Base-by-base conservation (phyloP, 1,140 invertebrate genomes). In the Aphaenogaster floridana region DNA sequence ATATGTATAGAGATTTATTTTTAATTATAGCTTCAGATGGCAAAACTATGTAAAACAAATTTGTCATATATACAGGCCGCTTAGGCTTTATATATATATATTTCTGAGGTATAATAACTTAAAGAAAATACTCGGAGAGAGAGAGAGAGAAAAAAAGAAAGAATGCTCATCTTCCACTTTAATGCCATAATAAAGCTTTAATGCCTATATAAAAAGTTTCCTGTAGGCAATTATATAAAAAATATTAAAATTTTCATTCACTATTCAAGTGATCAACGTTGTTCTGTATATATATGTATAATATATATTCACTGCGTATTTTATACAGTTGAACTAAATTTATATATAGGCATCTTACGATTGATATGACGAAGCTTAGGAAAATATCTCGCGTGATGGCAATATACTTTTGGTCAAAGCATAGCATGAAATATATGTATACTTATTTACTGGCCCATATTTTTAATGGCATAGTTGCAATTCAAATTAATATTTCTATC, bases 391-490 rank as follows among this genome's bases (percentile, higher is more conserved):
- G 13, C 11, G 7, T 81, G 28, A 81, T 57, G 63, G n/a, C 21
- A 80, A 52, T 64, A 59, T 76, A 45, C 13, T 39, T 36, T 66
- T 45, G 15, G 39, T 57, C 9, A 81, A 71, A 28, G 3, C 3
- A 61, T 59, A 48, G 7, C 42, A 74, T 28, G 6, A 72, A n/a
- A 71, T 54, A 13, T 74, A 61, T 59, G 2, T 68, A 7, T 36
- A 48, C 76, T 74, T 61, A 84, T 74, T 48, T 83, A 69, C 66
- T 69, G 42, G 42, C 42, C 66, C n/a, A 45, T 66, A 66, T 68
- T 68, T 68, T 68, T 68, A 68, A 17, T 68, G 39, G 39, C 39
- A 68, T 68, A 68, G 9, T 8, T 5, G 11, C 21, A 5, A 69
- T 64, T 79, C 5, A 50, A 69, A 50, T 28, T 69, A 69, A 66